Evolutionary conservation across 2,888 invertebrate genomes (phyloP).

Genomic region (Eupsilia transversa): DNA sequence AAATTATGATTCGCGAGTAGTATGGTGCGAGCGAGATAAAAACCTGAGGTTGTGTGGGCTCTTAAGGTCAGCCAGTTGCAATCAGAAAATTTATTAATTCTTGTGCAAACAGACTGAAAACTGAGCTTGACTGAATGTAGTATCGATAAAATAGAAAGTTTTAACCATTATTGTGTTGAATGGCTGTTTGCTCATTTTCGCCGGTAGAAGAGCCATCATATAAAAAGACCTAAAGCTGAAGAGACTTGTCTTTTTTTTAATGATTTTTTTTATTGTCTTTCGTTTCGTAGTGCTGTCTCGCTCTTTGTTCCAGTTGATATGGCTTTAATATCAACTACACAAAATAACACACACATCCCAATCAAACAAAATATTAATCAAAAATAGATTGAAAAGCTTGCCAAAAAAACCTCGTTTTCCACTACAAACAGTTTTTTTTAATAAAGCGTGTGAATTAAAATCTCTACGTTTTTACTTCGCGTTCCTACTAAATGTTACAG

Average conservation of each 20-base stretch:
- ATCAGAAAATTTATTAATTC: background rate
- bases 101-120: background rate
- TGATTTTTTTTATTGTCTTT: background rate
- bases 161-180: background rate
- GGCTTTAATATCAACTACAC: background rate
- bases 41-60: too few relatives aligned
- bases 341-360: background rate
- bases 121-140: too few relatives aligned
- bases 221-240: too few relatives aligned
- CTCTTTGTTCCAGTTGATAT: too few relatives aligned
- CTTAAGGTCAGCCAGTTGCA: too few relatives aligned
- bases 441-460: background rate
- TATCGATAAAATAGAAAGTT: background rate
- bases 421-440: background rate
- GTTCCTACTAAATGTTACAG: conserved; percentile 1
- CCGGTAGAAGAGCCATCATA: background rate
- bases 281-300: too few relatives aligned
- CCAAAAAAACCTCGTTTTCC: background rate
- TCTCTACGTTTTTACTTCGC: background rate
- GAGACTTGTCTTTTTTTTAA: background rate
- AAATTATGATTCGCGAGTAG: too few relatives aligned
- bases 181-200: background rate
- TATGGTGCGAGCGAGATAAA: too few relatives aligned
- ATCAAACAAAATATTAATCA: background rate
- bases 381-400: background rate